Evolutionary conservation across 2,113 vertebrate genomes (phyloP).

Genomic region (Zapornia atra): DNA sequence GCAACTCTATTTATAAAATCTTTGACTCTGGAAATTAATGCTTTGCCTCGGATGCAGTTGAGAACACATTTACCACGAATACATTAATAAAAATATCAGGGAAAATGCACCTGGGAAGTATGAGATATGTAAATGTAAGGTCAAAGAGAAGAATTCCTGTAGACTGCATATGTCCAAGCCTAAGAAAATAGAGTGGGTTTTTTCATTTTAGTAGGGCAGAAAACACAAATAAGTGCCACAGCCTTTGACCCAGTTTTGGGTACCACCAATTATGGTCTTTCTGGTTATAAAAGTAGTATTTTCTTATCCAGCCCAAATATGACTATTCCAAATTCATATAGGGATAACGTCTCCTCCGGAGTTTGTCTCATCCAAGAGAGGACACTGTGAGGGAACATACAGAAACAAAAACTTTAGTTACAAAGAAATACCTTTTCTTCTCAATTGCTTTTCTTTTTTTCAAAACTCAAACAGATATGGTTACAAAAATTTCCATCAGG

Average conservation of each 20-base stretch:
- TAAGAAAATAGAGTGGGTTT: neutral
- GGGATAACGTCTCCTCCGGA: neutral
- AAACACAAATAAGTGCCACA: neutral
- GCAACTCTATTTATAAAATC: neutral
- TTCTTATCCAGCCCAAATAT: neutral
- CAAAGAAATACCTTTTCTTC: neutral
- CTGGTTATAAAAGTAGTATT: neutral
- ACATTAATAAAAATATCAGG: constrained; percentile 32
- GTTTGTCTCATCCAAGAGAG: neutral
- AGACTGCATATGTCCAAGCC: neutral
- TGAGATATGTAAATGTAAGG: neutral
- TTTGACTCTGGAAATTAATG: neutral
- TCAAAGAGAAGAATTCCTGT: constrained; percentile 47
- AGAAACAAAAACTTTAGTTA: neutral
- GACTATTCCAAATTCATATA: neutral
- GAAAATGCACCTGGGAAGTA: neutral
- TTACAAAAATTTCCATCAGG: neutral
- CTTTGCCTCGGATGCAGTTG: neutral
- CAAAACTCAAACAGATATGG: neutral
- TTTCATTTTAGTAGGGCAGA: constrained; percentile 19
- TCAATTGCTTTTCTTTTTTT: neutral
- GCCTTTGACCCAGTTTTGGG: neutral
- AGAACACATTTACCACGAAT: neutral
- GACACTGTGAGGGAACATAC: neutral
- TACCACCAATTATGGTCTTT: neutral